These are phyloP conservation scores for Cryptomyrus ogoouensis DNA, from an alignment of 2,113 vertebrate species.

Conservation along the genomic window DNA sequence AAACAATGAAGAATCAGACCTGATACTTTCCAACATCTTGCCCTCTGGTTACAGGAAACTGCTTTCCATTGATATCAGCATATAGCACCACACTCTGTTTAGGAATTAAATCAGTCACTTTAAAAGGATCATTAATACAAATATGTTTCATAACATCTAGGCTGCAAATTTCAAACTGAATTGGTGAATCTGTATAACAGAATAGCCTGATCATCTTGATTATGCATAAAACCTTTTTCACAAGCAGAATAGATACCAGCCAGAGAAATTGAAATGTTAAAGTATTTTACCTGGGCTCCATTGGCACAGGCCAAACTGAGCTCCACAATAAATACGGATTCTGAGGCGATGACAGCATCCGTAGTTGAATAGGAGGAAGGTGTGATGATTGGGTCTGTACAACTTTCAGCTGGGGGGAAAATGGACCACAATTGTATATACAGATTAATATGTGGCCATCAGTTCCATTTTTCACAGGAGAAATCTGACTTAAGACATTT, in stretches of 20 bases:
- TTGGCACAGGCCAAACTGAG: slow-evolving; percentile 80
- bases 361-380: slow-evolving; percentile 86
- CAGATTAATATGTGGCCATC: background rate
- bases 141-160: background rate
- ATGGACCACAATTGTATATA: background rate
- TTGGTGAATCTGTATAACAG: background rate
- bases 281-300: slow-evolving; percentile 71
- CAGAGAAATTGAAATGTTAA: background rate
- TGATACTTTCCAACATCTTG: slow-evolving; percentile 88
- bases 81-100: slow-evolving; percentile 80
- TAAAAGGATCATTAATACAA: background rate
- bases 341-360: slow-evolving; percentile 82
- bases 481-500: background rate
- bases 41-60: slow-evolving; percentile 85
- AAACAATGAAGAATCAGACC: slow-evolving; percentile 49
- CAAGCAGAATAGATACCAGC: background rate
- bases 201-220: background rate
- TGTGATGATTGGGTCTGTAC: slow-evolving; percentile 75
- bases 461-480: background rate
- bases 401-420: slow-evolving; percentile 68
- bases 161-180: background rate
- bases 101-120: background rate
- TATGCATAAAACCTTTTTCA: background rate
- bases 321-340: slow-evolving; percentile 87
- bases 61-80: slow-evolving; percentile 82